These are phyloP conservation scores for Drosophila subsilvestris DNA, from an alignment of 2,888 invertebrate genomes.

Conservation along the genomic window DNA sequence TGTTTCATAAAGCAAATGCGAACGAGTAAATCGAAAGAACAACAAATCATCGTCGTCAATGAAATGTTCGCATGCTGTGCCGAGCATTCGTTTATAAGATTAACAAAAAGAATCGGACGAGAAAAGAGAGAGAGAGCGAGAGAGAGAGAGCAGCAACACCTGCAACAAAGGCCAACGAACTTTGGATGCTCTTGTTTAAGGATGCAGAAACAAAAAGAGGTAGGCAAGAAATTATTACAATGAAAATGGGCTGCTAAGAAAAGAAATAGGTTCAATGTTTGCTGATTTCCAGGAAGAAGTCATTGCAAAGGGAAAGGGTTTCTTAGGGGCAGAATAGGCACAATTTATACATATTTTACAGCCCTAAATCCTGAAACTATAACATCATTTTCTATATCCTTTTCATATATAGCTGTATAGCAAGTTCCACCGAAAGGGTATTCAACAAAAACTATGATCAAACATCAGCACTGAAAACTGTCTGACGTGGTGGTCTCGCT, in stretches of 20 bases:
- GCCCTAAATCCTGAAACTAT: too few species aligned
- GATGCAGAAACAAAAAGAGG: background rate
- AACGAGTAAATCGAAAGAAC: conserved; percentile 61
- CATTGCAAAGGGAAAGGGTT: too few species aligned
- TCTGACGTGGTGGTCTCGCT: conserved; percentile 31
- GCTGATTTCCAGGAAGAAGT: too few species aligned
- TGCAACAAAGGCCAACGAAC: conserved; percentile 23
- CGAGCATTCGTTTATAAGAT: conserved; percentile 59
- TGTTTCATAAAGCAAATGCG: conserved; percentile 61
- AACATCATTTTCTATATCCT: too few species aligned
- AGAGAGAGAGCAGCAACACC: conserved; percentile 1
- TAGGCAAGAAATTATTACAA: background rate
- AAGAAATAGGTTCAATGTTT: too few species aligned
- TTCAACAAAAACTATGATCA: conserved; percentile 6
- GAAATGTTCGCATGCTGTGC: conserved; percentile 59
- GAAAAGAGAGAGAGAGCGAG: background rate
- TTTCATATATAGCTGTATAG: too few species aligned
- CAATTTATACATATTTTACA: too few species aligned
- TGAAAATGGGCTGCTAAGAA: background rate
- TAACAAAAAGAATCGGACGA: conserved; percentile 37
- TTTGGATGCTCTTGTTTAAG: conserved; percentile 16
- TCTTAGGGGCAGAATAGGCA: too few species aligned
- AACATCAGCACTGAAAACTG: conserved; percentile 26
- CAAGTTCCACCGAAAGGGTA: conserved; percentile 3
- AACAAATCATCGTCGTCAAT: conserved; percentile 79